A percentile compares a stretch with the other conserved stretches of the same genome.
phyloP scores from a whole-genome alignment of 2,888 invertebrate species.

The Pogonocherus hispidulus region DNA sequence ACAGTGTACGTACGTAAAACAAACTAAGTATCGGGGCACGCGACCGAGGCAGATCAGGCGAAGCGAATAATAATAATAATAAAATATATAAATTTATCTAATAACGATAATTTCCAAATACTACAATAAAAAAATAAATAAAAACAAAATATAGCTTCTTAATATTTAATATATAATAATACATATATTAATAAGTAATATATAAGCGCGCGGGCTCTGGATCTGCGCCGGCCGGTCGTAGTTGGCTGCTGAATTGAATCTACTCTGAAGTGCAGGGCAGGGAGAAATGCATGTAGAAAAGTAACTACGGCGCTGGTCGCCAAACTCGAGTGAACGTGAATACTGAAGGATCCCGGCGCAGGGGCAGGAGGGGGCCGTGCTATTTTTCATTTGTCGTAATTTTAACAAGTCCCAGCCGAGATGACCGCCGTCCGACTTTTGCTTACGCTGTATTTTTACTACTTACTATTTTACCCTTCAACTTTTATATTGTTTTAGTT shows the following conservation, averaged over 20 bases:
- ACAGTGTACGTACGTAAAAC: conserved; percentile 67
- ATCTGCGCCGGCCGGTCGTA: conserved; percentile 55
- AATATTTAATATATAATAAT: conserved; percentile 62
- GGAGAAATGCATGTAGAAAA: conserved; percentile 54
- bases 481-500: too few relatives aligned
- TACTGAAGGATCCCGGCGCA: conserved; percentile 64
- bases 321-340: conserved; percentile 51
- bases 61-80: conserved; percentile 62
- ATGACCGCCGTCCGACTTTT: conserved; percentile 5
- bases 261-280: conserved; percentile 56
- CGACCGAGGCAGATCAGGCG: conserved; percentile 59
- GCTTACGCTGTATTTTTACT: too few relatives aligned
- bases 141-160: conserved; percentile 67
- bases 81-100: conserved; percentile 68
- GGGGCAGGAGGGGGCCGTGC: conserved; percentile 63
- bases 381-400: conserved; percentile 37
- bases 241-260: conserved; percentile 54
- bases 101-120: conserved; percentile 67
- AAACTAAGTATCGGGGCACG: conserved; percentile 62
- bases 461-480: too few relatives aligned
- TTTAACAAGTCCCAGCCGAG: neutral
- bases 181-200: conserved; percentile 62
- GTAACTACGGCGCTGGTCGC: conserved; percentile 38
- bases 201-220: conserved; percentile 58
- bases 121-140: conserved; percentile 69